Evolutionary conservation across 2,113 vertebrate species (phyloP).

Genomic region (Herpetotheres cachinnans): DNA sequence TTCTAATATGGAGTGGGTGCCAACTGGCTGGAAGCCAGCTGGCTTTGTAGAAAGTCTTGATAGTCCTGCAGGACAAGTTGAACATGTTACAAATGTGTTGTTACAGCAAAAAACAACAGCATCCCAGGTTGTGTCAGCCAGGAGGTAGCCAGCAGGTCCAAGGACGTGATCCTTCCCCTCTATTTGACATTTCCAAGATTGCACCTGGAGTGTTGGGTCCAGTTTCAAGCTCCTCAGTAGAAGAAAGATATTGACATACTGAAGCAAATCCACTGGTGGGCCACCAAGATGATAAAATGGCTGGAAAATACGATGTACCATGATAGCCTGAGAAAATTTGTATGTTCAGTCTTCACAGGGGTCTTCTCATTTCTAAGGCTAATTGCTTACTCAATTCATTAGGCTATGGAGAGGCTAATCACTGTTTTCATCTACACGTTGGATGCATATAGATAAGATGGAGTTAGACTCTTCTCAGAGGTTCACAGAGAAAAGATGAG

Average conservation of each 20-base stretch:
- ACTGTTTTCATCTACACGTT: neutral
- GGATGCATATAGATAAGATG: neutral
- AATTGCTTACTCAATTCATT: neutral
- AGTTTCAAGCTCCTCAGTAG: neutral
- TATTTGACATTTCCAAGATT: neutral
- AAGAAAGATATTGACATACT: neutral
- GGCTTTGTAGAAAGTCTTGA: neutral
- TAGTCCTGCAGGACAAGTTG: neutral
- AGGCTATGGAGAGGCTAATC: neutral
- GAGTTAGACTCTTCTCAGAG: neutral
- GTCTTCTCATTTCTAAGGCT: neutral
- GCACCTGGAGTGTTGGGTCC: neutral
- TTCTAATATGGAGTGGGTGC: neutral
- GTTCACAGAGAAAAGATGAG: neutral
- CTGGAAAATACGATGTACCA: neutral
- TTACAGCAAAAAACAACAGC: neutral
- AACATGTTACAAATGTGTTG: neutral
- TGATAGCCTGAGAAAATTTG: neutral
- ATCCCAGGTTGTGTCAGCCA: neutral
- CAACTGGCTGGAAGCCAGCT: neutral
- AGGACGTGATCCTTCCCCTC: neutral
- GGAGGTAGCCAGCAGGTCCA: neutral
- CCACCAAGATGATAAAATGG: neutral
- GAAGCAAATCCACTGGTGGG: neutral
- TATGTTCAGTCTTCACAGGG: neutral